Evolutionary conservation across 2,888 invertebrate species (phyloP), one percentile per base, ranked within the genome.

Genomic region (Chrysina gloriosa): DNA sequence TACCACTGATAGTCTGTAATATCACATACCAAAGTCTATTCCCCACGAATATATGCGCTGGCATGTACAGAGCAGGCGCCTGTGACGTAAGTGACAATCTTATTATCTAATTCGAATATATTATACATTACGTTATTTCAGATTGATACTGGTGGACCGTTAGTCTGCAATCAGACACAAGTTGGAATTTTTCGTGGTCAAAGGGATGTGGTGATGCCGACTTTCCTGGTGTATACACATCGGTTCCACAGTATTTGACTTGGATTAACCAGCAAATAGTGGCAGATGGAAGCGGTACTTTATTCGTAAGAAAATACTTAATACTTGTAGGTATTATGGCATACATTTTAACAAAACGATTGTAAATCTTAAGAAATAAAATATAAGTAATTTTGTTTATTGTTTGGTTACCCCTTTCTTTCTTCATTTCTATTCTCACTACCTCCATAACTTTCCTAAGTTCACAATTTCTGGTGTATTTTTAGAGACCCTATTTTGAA

Each of bases 111-210:
- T 14, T 31, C 31, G 9, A 54, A 14, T 54, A 42, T 34, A 29
- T 14, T 29, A 25, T 65, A 16, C 52, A 27, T 71, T 69, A 58
- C 61, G 29, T 14, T n/a, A n/a, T n/a, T n/a, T n/a, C n/a, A 75
- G 75, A 74, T 70, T 14, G 74, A 75, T 68, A 72, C 71, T n/a
- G 75, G 75, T 58, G 75, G 73, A 14, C 75, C 75, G 23, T 68
- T 75, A 56, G 67, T 74, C 14, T 75, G 73, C 25, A 29, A 61
- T 7, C 68, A 70, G n/a, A 21, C 42, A 63, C 47, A 70, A 25
- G 39, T 56, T 21, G 74, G 77, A 36, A 72, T 76, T 25, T 77
- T 21, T 77, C 77, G n/a, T 77, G 73, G 73, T 75, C 75, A n/a
- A 69, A 70, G 52, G 75, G 73, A n/a, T 77, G 77, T 29, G 73